Evolutionary conservation across 2,888 invertebrate species (phyloP).

Genomic region (Meteorus colon): DNA sequence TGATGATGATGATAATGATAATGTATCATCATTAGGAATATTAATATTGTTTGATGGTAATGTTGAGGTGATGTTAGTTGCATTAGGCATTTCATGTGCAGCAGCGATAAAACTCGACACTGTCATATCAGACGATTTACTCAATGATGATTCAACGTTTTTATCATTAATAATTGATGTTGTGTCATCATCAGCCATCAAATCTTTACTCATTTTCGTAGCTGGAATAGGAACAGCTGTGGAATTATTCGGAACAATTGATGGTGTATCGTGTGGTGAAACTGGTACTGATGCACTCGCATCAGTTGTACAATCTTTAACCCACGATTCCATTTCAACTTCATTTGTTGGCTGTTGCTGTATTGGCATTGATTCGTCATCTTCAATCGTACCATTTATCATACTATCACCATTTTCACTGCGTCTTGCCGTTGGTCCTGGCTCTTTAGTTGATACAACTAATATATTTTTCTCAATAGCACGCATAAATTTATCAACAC

Average conservation of each 20-base stretch:
- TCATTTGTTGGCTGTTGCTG: slow-evolving; percentile 57
- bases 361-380: slow-evolving; percentile 54
- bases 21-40: slow-evolving; percentile 9
- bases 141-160: not conserved
- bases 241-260: slow-evolving; percentile 77
- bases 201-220: slow-evolving; percentile 26
- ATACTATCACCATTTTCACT: slow-evolving; percentile 71
- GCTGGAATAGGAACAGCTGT: slow-evolving; percentile 14
- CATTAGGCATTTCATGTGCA: slow-evolving; percentile 30
- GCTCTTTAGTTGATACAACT: slow-evolving; percentile 81
- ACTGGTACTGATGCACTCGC: slow-evolving; percentile 54
- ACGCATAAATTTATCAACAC: slow-evolving; percentile 97
- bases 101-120: slow-evolving; percentile 18
- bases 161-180: not conserved
- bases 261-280: slow-evolving; percentile 61
- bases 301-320: slow-evolving; percentile 65
- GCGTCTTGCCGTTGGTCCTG: slow-evolving; percentile 68
- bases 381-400: slow-evolving; percentile 69
- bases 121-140: slow-evolving; percentile 14
- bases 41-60: slow-evolving; percentile 26
- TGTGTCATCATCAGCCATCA: not conserved
- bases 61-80: slow-evolving; percentile 22
- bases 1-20: not conserved
- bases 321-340: slow-evolving; percentile 70
- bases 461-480: slow-evolving; percentile 96